Evolutionary conservation across 2,888 invertebrate genomes (phyloP).

Genomic region (Buathra laborator): DNA sequence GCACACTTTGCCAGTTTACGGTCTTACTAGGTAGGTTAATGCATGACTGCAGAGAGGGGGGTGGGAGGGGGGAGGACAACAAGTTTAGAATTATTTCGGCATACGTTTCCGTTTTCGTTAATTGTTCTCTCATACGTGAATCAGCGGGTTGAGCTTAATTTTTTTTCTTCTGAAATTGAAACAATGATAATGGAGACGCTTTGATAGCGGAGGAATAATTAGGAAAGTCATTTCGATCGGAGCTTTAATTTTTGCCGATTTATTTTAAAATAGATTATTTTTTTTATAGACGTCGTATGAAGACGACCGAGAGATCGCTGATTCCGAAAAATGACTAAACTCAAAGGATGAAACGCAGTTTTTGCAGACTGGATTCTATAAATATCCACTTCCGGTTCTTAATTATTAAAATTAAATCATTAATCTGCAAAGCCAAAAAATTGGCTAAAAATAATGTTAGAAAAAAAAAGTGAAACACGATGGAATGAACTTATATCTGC

Average conservation of each 20-base stretch:
- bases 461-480: not conserved
- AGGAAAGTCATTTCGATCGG: too few species aligned
- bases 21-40: conserved; percentile 20
- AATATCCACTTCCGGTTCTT: too few species aligned
- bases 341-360: too few species aligned
- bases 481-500: not conserved
- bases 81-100: conserved; percentile 22
- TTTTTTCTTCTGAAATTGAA: not conserved
- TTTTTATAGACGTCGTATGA: too few species aligned
- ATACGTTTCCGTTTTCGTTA: not conserved
- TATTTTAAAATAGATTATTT: too few species aligned
- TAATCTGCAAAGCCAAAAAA: too few species aligned
- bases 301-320: too few species aligned
- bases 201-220: not conserved
- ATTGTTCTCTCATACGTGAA: not conserved
- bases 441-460: not conserved
- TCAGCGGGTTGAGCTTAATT: not conserved
- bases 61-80: conserved; percentile 27
- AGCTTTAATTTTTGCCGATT: too few species aligned
- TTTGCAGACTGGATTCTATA: too few species aligned
- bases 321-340: too few species aligned
- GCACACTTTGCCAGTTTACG: conserved; percentile 24
- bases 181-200: not conserved
- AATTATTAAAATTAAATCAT: too few species aligned
- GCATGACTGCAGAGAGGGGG: not conserved